Percentiles rank a stretch among this genome's conserved stretches.
These are phyloP conservation scores for Sebastes nivosus DNA, from an alignment of 2,797 vertebrate species.

Conservation along the genomic window DNA sequence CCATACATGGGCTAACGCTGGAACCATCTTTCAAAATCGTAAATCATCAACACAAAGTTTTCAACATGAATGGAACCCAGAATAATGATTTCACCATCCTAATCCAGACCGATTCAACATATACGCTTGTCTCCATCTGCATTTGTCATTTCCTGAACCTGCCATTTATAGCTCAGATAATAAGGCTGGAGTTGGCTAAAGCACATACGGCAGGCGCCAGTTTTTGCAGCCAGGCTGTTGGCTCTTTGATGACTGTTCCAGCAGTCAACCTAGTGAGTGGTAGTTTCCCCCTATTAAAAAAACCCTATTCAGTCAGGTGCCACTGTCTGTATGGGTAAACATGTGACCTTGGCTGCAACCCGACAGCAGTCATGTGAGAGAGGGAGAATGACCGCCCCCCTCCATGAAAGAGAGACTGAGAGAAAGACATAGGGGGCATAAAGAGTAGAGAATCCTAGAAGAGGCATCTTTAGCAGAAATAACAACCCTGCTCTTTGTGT, in stretches of 20 bases:
- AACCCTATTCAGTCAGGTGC: slow-evolving; percentile 57
- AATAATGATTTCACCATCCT: slow-evolving; percentile 2
- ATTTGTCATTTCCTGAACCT: slow-evolving; percentile 52
- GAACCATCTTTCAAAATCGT: slow-evolving; percentile 2
- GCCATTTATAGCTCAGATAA: slow-evolving; percentile 57
- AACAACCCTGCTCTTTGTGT: slow-evolving; percentile 44
- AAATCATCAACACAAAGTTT: slow-evolving; percentile 18
- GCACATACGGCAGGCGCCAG: slow-evolving; percentile 11
- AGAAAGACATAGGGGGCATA: slow-evolving; percentile 7
- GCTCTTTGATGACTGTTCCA: slow-evolving; percentile 62
- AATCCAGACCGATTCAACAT: neutral
- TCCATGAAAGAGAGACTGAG: slow-evolving; percentile 18
- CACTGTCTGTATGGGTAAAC: slow-evolving; percentile 49
- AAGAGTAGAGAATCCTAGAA: slow-evolving; percentile 44
- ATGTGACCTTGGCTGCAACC: slow-evolving; percentile 55
- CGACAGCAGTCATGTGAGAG: slow-evolving; percentile 57
- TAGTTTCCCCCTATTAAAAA: slow-evolving; percentile 29
- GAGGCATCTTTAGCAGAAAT: slow-evolving; percentile 45
- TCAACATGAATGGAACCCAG: neutral
- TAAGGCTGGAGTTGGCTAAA: slow-evolving; percentile 45
- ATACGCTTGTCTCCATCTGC: slow-evolving; percentile 27
- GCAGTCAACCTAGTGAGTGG: slow-evolving; percentile 38
- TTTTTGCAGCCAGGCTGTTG: slow-evolving; percentile 46
- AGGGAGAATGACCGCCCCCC: neutral
- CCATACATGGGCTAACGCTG: neutral